Evolutionary conservation across 2,888 invertebrate species (phyloP), one percentile per base, ranked within the genome.

Genomic region (Cheilosia scutellata): DNA sequence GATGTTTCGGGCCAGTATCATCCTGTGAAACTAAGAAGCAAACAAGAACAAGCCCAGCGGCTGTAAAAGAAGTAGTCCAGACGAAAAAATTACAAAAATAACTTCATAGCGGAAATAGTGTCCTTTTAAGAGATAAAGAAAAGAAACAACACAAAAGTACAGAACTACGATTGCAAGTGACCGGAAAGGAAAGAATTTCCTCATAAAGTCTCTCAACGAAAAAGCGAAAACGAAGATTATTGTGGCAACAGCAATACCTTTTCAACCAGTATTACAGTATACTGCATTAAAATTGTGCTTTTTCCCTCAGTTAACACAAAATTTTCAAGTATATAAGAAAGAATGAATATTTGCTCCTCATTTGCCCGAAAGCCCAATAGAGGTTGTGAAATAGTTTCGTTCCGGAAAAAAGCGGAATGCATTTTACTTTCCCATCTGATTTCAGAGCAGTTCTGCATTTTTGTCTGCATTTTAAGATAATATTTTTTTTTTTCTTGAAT

Each of bases 321-420:
- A 68, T 42, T 68, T 27, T 42, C 66, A 16, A 68, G 40, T 55
- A 68, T 42, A 42, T 55, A 55, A 68, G 42, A n/a, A 40, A 31
- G 55, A 53, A 68, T 68, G 42, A 68, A 68, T 68, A 68, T 68
- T 68, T 53, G 53, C 42, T 68, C 11, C 53, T 53, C 42, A 68
- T 68, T 68, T 68, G 53, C 66, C 53, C 66, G 40, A 11, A 42
- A 68, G 55, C 53, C 66, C 66, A 68, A 42, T 53, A 68, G 55
- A 68, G 53, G 42, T 42, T 53, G 29, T 29, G 51, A 53, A 42
- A 40, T 29, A 55, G 7, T 42, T 68, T 20, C 33, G 29, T 66
- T 66, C 40, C 51, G 37, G 5, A 13, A 51, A 66, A 68, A 53
- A 33, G 27, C 29, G 42, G 42, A 68, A 68, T 68, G 40, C 66